Percentiles rank a stretch among this genome's conserved stretches.
These are phyloP conservation scores for Mohoua ochrocephala DNA, from an alignment of 2,113 vertebrate genomes.

Conservation along the genomic window DNA sequence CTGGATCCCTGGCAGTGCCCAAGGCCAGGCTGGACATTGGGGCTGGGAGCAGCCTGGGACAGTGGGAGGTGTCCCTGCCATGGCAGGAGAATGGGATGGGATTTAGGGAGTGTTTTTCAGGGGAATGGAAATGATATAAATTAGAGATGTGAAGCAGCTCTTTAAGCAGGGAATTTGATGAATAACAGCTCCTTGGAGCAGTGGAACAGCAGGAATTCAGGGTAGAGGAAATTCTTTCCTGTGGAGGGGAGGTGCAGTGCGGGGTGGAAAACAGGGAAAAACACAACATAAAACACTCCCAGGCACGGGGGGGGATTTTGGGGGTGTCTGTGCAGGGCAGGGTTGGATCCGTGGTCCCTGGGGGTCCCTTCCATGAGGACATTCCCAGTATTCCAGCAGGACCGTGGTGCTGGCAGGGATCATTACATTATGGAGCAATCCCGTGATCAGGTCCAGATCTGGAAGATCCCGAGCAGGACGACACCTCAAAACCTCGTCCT, in stretches of 20 bases:
- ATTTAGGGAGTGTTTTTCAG: neutral
- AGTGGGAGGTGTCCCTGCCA: neutral
- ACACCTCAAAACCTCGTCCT: neutral
- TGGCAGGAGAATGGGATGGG: neutral
- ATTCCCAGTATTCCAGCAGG: neutral
- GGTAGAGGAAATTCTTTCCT: neutral
- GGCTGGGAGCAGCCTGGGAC: neutral
- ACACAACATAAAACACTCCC: neutral
- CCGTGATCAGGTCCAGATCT: fast-evolving
- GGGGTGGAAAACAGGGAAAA: neutral
- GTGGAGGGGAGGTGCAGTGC: neutral
- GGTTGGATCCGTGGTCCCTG: too few relatives aligned
- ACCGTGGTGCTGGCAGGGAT: fast-evolving
- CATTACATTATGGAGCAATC: fast-evolving
- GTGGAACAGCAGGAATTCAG: neutral
- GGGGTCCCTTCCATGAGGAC: neutral
- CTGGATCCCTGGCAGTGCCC: neutral
- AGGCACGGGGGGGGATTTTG: neutral
- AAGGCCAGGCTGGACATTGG: neutral
- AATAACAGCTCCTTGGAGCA: neutral
- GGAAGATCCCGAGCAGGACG: fast-evolving
- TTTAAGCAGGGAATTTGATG: neutral
- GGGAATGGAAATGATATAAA: neutral
- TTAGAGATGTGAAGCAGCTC: neutral
- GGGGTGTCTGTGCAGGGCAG: neutral